Conservation (phyloP, 2,113 vertebrate genomes). For the Dromaius novaehollandiae region DNA sequence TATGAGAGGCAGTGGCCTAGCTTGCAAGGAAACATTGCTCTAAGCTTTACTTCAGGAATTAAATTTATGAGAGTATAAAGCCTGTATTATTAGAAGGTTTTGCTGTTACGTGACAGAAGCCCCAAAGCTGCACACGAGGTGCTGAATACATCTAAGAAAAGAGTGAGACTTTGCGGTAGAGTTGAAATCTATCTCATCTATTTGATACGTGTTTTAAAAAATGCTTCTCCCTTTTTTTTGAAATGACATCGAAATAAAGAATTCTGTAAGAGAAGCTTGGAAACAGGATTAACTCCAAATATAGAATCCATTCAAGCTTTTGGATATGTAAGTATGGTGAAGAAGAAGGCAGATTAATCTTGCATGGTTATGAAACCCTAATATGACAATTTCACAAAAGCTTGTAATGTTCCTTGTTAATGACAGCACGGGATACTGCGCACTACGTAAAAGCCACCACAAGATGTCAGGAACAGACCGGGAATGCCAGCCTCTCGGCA, state of each 20-base stretch:
- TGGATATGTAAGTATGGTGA: not conserved
- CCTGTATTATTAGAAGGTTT: not conserved
- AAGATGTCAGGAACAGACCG: conserved; percentile 72
- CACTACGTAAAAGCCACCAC: conserved; percentile 54
- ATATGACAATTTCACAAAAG: not conserved
- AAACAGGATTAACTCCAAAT: not conserved
- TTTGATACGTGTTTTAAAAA: not conserved
- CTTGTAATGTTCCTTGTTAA: accelerated
- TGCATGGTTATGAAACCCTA: not conserved
- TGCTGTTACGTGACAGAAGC: not conserved
- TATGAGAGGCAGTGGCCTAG: not conserved
- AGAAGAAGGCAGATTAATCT: not conserved
- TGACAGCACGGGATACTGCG: not conserved
- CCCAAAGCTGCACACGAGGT: not conserved
- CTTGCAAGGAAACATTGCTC: not conserved
- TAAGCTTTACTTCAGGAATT: conserved; percentile 11
- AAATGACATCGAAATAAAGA: not conserved
- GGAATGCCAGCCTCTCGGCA: not conserved
- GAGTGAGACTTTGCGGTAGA: not conserved
- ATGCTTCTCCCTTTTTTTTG: not conserved
- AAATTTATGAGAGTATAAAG: conserved; percentile 1
- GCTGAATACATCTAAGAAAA: not conserved
- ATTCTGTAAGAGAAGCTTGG: not conserved
- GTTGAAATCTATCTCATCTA: not conserved
- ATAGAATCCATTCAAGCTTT: not conserved